A percentile compares a stretch with the other conserved stretches of the same genome.
phyloP scores from a whole-genome alignment of 2,888 invertebrate species.

The Drosophila longiperda region DNA sequence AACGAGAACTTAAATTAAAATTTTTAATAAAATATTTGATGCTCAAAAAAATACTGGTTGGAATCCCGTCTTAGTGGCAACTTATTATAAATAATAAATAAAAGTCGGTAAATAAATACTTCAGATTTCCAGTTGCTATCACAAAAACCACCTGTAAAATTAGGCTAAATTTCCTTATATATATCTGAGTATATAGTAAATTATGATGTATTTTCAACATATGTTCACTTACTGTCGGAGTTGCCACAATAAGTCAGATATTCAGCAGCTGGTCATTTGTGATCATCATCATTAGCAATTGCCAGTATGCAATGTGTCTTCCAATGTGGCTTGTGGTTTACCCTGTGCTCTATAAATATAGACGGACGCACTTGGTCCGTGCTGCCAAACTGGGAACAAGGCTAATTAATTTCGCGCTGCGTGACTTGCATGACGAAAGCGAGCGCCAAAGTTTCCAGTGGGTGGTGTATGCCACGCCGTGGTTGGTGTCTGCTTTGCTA shows the following conservation, averaged over 20 bases:
- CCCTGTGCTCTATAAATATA: constrained; percentile 29
- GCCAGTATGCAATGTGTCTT: not conserved
- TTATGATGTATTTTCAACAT: no score
- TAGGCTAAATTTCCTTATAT: no score
- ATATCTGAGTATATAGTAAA: no score
- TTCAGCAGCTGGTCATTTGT: constrained; percentile 21
- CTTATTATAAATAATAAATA: not conserved
- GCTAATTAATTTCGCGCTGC: constrained; percentile 72
- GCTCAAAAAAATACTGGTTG: not conserved
- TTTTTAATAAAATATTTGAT: not conserved
- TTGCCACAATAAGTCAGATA: not conserved
- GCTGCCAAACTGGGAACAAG: constrained; percentile 64
- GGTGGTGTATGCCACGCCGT: not conserved
- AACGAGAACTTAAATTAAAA: no score
- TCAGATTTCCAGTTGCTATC: not conserved
- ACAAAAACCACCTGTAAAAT: not conserved
- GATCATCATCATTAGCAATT: constrained; percentile 20
- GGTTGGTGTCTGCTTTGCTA: constrained; percentile 2
- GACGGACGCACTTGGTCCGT: constrained; percentile 22
- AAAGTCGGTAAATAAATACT: not conserved
- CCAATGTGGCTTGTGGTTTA: not conserved
- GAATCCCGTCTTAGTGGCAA: not conserved
- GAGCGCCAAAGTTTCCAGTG: constrained; percentile 5
- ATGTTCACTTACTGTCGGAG: no score
- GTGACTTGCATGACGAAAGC: constrained; percentile 70